phyloP scores from a whole-genome alignment of 2,888 invertebrate genomes.

The Dynastes maya region DNA sequence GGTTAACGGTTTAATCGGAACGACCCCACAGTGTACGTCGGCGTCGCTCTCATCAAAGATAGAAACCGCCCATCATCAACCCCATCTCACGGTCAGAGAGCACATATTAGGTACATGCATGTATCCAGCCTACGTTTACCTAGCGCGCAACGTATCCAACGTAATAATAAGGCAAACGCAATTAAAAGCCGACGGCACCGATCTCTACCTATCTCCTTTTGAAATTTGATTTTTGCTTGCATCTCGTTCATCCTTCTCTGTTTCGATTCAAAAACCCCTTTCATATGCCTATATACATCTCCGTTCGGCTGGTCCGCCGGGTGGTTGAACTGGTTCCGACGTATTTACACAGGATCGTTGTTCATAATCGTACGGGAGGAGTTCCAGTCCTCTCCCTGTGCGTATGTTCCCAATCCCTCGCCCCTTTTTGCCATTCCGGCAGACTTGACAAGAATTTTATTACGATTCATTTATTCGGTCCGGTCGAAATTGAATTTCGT shows the following conservation, averaged over 20 bases:
- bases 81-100: constrained; percentile 2
- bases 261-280: constrained; percentile 26
- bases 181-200: constrained; percentile 61
- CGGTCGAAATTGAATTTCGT: constrained; percentile 65
- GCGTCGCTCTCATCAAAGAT: constrained; percentile 60
- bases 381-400: neutral
- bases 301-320: neutral
- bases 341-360: constrained; percentile 64
- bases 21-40: constrained; percentile 49
- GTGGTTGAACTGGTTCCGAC: constrained; percentile 46
- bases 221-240: constrained; percentile 68
- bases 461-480: constrained; percentile 66
- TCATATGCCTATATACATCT: neutral
- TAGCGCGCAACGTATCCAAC: too few species aligned
- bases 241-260: constrained; percentile 48
- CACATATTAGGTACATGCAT: constrained; percentile 5
- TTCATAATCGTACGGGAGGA: constrained; percentile 63
- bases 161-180: constrained; percentile 64
- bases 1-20: constrained; percentile 60
- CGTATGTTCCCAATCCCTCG: constrained; percentile 8
- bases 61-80: constrained; percentile 52
- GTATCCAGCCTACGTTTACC: neutral
- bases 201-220: constrained; percentile 58
- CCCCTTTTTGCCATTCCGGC: constrained; percentile 64
- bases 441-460: constrained; percentile 65